Percentiles rank a stretch among this genome's conserved stretches.
phyloP scores from a whole-genome alignment of 2,888 invertebrate genomes.

The Odontothrips loti region DNA sequence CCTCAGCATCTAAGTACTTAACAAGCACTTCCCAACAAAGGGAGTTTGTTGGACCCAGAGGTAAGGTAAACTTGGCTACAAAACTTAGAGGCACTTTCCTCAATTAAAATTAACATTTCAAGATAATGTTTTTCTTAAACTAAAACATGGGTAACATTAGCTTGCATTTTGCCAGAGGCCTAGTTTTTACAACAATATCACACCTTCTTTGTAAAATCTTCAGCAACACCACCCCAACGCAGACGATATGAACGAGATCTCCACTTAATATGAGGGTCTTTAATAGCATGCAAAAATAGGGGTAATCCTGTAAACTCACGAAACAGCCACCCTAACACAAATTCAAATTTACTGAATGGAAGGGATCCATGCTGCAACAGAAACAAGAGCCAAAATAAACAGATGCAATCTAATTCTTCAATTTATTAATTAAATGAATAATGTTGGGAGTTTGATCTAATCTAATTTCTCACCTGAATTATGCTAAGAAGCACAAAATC shows the following conservation, averaged over 20 bases:
- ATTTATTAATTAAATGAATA: background rate
- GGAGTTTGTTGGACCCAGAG: conserved; percentile 8
- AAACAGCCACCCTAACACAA: conserved; percentile 90
- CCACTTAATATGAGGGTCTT: conserved; percentile 85
- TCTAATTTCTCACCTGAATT: conserved; percentile 60
- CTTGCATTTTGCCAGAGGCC: background rate
- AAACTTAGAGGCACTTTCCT: background rate
- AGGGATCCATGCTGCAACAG: conserved; percentile 75
- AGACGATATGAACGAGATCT: conserved; percentile 84
- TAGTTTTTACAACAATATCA: background rate
- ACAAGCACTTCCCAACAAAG: background rate
- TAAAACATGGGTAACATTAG: background rate
- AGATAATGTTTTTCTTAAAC: background rate
- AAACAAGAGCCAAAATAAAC: conserved; percentile 32
- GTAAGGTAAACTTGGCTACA: background rate
- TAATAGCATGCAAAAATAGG: conserved; percentile 78
- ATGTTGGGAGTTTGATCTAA: conserved; percentile 21
- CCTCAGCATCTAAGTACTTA: background rate
- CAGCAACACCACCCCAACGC: conserved; percentile 93
- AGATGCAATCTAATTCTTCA: conserved; percentile 28
- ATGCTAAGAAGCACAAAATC: conserved; percentile 90
- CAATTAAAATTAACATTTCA: background rate
- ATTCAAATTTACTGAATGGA: conserved; percentile 92
- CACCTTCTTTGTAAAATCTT: conserved; percentile 67
- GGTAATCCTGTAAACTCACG: conserved; percentile 88